phyloP scores from a whole-genome alignment of 2,113 vertebrate genomes.

The Coracopsis vasa region DNA sequence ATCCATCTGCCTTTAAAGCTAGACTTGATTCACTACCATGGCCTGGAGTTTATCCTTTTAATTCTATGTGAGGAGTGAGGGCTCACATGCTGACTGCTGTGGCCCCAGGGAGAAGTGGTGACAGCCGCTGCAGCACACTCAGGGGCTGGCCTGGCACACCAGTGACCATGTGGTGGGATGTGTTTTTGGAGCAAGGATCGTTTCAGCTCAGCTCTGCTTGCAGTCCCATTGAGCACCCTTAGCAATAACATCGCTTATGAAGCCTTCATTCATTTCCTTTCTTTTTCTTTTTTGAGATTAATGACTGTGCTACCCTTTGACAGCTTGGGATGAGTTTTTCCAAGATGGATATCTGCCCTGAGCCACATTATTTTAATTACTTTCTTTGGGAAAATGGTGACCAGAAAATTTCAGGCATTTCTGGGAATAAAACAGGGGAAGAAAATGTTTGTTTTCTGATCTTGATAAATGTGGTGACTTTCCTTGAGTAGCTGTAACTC shows the following conservation, averaged over 20 bases:
- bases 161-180: accelerated
- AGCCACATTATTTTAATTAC: neutral
- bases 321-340: neutral
- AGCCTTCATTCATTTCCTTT: neutral
- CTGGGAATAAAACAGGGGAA: neutral
- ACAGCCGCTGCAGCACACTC: accelerated
- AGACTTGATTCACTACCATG: neutral
- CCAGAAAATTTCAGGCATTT: neutral
- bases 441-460: neutral
- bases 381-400: neutral
- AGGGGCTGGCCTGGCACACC: neutral
- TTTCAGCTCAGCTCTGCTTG: neutral
- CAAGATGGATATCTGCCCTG: neutral
- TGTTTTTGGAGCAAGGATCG: neutral
- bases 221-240: neutral
- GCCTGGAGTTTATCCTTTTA: neutral
- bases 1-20: neutral
- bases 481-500: neutral
- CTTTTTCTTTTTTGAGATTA: neutral
- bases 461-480: neutral
- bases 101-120: accelerated
- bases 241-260: neutral
- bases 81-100: neutral
- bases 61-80: neutral
- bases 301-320: neutral